Percentiles rank a stretch among this genome's conserved stretches.
phyloP scores from a whole-genome alignment of 2,797 vertebrate species.

The Eupleurogrammus muticus region DNA sequence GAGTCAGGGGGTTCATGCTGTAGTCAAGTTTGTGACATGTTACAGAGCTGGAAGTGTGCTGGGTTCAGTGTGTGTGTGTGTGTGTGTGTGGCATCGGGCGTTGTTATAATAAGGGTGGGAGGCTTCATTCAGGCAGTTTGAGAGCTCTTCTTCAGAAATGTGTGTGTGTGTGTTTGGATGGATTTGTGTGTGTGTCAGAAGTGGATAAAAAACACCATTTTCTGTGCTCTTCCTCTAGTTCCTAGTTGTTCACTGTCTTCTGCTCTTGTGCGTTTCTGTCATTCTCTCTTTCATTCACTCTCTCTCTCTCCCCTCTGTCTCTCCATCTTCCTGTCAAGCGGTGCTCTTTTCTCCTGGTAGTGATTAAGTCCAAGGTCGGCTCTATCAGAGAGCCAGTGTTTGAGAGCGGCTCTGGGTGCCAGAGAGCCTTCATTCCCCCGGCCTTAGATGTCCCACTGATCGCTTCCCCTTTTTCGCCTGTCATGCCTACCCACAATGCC shows the following conservation, averaged over 20 bases:
- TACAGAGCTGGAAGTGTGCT: slow-evolving; percentile 34
- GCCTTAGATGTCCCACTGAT: slow-evolving; percentile 77
- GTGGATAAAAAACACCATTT: slow-evolving; percentile 19
- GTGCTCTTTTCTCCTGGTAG: slow-evolving; percentile 77
- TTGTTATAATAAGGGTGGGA: slow-evolving; percentile 25
- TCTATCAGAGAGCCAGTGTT: slow-evolving; percentile 75
- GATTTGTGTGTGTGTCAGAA: slow-evolving; percentile 25
- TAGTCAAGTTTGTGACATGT: slow-evolving; percentile 49
- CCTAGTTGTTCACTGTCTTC: slow-evolving; percentile 18
- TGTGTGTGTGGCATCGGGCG: slow-evolving; percentile 8
- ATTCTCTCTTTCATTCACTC: slow-evolving; percentile 4
- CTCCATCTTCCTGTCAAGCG: slow-evolving; percentile 76
- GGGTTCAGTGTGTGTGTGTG: slow-evolving; percentile 22
- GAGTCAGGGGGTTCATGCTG: slow-evolving; percentile 40
- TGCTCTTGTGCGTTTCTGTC: slow-evolving; percentile 1
- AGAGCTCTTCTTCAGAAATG: slow-evolving; percentile 22
- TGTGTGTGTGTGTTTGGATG: slow-evolving; percentile 14
- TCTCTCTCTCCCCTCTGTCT: slow-evolving; percentile 52
- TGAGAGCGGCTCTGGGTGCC: slow-evolving; percentile 68
- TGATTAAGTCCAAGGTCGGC: slow-evolving; percentile 80
- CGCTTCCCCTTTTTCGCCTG: slow-evolving; percentile 69
- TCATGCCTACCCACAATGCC: slow-evolving; percentile 75
- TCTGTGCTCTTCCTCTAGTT: slow-evolving; percentile 12
- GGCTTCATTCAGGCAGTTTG: slow-evolving; percentile 20
- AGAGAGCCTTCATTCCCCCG: slow-evolving; percentile 71